phyloP scores from a whole-genome alignment of 2,888 invertebrate species.

The Drosophila antonietae region DNA sequence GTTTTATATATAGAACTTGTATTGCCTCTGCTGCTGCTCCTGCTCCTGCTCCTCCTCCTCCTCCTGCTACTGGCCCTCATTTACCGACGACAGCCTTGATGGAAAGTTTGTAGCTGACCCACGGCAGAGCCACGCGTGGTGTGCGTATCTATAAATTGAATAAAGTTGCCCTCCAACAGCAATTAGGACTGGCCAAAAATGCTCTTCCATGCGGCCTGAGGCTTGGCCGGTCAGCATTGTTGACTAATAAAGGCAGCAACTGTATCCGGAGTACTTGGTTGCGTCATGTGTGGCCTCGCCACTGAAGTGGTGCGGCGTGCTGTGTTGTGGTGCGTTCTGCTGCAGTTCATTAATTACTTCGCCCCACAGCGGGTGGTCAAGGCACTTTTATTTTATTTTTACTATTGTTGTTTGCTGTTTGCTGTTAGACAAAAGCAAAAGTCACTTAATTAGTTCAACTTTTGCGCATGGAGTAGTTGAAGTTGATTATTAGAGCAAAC shows the following conservation, averaged over 20 bases:
- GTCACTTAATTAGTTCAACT: constrained; percentile 72
- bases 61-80: too few species aligned
- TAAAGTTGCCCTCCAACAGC: constrained; percentile 54
- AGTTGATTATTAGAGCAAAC: constrained; percentile 76
- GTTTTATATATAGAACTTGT: not conserved
- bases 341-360: constrained; percentile 78
- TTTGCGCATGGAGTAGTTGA: constrained; percentile 33
- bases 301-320: not conserved
- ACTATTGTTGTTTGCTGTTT: not conserved
- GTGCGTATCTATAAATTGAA: constrained; percentile 31
- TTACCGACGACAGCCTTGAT: not conserved
- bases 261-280: constrained; percentile 46
- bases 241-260: constrained; percentile 45
- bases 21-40: not conserved
- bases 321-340: constrained; percentile 27
- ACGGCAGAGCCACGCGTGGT: constrained; percentile 6
- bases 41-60: not conserved
- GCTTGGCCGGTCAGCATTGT: constrained; percentile 50
- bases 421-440: constrained; percentile 60
- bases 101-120: constrained; percentile 17
- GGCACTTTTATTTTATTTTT: constrained; percentile 11
- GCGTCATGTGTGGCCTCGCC: constrained; percentile 65
- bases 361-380: constrained; percentile 46
- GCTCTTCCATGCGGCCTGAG: constrained; percentile 14
- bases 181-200: constrained; percentile 16